Conservation (phyloP, 1,140 invertebrate genomes). For the Penaeus vannamei region DNA sequence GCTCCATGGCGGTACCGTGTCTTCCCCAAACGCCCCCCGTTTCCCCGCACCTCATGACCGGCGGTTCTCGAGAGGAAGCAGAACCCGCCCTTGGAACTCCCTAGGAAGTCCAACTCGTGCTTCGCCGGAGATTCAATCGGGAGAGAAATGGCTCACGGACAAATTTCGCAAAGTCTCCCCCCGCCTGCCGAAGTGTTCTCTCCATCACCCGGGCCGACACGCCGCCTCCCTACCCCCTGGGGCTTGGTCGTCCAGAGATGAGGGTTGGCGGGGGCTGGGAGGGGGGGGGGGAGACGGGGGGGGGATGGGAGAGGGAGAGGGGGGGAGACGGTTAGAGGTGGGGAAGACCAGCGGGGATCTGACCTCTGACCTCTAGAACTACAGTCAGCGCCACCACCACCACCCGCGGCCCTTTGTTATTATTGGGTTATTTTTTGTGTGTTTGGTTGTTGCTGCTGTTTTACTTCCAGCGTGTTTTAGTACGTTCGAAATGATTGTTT, state of each 20-base stretch:
- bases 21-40: too few species aligned
- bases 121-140: constrained; percentile 51
- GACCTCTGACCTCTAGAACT: constrained; percentile 49
- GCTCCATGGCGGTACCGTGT: too few species aligned
- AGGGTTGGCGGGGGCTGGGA: not conserved
- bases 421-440: constrained; percentile 28
- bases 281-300: not conserved
- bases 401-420: constrained; percentile 49
- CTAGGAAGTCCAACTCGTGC: constrained; percentile 33
- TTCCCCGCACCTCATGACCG: too few species aligned
- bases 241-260: constrained; percentile 13
- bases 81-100: not conserved
- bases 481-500: not conserved
- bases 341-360: constrained; percentile 48
- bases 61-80: too few species aligned
- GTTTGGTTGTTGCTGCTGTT: not conserved
- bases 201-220: constrained; percentile 2
- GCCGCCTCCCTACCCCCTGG: constrained; percentile 40
- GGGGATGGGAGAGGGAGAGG: not conserved
- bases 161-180: constrained; percentile 40
- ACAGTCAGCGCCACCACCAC: constrained; percentile 44
- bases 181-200: constrained; percentile 36
- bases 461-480: too few species aligned
- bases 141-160: constrained; percentile 44
- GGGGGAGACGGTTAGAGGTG: constrained; percentile 9